Base-by-base conservation (phyloP, 2,113 vertebrate genomes). In the Dicrurus megarhynchus region DNA sequence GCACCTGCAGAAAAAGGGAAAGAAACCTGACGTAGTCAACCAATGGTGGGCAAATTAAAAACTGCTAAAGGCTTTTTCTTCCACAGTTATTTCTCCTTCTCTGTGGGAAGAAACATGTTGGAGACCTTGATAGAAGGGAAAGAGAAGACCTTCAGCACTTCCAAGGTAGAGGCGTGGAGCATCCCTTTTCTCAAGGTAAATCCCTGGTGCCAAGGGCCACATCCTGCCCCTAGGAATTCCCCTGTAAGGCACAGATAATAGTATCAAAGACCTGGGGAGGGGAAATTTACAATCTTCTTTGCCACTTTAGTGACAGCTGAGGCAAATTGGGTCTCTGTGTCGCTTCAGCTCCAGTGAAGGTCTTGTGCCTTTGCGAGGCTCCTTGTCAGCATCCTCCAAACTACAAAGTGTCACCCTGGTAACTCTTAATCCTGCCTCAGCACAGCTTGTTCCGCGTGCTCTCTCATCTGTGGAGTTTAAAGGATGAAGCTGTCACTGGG, bases 401-500 rank as follows among this genome's bases (percentile, higher is more conserved):
- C 84, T 82, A 52, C 47, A 16, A 67, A 90, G 90, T 90, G 67
- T 95, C 88, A 88, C 90, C 93, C 85, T 87, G 93, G 93, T 93
- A 97, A 88, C 79, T 90, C 95, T 33, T 86, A 81, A 80, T 96
- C 92, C 90, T 90, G 90, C 79, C 74, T 77, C 64, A 63, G 95
- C 90, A 93, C 68, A 68, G 87, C 41, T 60, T 78, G 90, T 88
- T 92, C 79, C 24, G 11, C 9, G 7, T 26, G 56, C 79, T 92
- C 56, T 80, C 82, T 90, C 88, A 63, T 92, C 83, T 86, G 85
- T 2, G 0, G 65, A 67, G 76, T 77, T 89, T 90, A 83, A 90
- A 95, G 92, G 96, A 89, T 93, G 92, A 67, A 90, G 79, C 92
- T 93, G 90, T 90, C 93, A 57, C 85, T 67, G 68, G 76, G 95